Conservation (phyloP, 2,797 vertebrate species). For the Periparus ater region DNA sequence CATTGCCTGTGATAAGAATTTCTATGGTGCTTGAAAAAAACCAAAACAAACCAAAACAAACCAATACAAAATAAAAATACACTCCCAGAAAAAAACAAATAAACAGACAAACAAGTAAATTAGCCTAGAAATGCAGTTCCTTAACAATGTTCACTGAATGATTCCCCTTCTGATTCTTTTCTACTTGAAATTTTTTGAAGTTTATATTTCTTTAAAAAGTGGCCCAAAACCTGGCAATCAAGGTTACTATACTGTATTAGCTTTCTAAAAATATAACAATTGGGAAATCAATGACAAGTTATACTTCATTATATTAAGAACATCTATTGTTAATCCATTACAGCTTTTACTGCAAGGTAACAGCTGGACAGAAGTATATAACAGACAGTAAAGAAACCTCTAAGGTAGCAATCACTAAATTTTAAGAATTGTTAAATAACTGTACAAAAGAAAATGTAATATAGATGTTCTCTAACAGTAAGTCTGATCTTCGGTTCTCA, state of each 20-base stretch:
- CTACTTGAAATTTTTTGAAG: background rate
- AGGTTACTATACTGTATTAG: background rate
- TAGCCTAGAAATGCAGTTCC: background rate
- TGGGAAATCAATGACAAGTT: background rate
- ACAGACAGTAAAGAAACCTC: background rate
- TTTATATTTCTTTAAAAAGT: background rate
- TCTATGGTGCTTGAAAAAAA: background rate
- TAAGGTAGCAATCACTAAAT: background rate
- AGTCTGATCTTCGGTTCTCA: background rate
- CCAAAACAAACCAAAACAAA: background rate
- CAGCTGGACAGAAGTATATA: background rate
- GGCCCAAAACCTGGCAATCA: background rate
- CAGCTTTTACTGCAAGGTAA: background rate
- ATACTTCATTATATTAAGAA: background rate
- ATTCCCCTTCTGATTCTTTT: background rate
- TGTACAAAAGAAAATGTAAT: background rate
- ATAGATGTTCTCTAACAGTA: background rate
- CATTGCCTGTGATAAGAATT: background rate
- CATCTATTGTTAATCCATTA: background rate
- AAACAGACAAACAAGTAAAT: background rate
- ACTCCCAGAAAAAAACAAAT: background rate
- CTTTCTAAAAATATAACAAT: background rate
- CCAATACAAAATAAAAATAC: background rate
- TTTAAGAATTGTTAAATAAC: background rate
- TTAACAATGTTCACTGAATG: background rate